Base-by-base conservation (phyloP, 2,113 vertebrate species). In the Rhodinocichla rosea region DNA sequence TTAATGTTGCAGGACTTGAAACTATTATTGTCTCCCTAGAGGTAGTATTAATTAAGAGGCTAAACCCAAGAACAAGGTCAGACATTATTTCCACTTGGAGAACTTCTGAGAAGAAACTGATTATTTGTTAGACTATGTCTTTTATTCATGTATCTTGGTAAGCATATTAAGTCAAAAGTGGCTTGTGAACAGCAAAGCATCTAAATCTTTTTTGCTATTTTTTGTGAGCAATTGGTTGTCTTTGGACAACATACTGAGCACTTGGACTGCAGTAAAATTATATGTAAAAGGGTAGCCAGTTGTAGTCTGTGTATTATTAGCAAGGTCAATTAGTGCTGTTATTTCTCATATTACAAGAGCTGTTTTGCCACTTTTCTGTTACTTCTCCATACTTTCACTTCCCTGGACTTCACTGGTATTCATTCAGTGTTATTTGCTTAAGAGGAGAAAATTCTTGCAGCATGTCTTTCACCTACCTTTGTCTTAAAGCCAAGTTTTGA, bases 41-140 rank as follows among this genome's bases (percentile, higher is more conserved):
- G 64, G 35, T 79, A 67, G 20, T 59, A 52, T 70, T 90, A 89
- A 89, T 91, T 94, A 74, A 83, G 39, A 92, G 13, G 22, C 30
- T 86, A 75, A 94, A 86, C 20, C 13, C 1, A n/a, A 63, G 47
- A 60, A 23, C 17, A 67, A 94, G 9, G 60, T 87, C 75, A 78
- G 26, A 42, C 5, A 3, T 37, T 77, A 59, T 40, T 83, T 69
- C 67, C 6, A 16, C 39, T 63, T 82, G 23, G 20, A 73, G 20
- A 88, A 32, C 45, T 76, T 65, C 10, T 70, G 87, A 73, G 17
- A 90, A 67, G 89, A 81, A 87, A 90, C 40, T 24, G 20, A 35
- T 70, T 57, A 40, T 53, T 92, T 57, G 45, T 70, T 37, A 85
- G 33, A 78, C 74, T 80, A 42, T 42, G 7, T 56, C 50, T 89